These are phyloP conservation scores for Ophthalmolycus amberensis DNA, from an alignment of 2,113 vertebrate species.

Conservation along the genomic window DNA sequence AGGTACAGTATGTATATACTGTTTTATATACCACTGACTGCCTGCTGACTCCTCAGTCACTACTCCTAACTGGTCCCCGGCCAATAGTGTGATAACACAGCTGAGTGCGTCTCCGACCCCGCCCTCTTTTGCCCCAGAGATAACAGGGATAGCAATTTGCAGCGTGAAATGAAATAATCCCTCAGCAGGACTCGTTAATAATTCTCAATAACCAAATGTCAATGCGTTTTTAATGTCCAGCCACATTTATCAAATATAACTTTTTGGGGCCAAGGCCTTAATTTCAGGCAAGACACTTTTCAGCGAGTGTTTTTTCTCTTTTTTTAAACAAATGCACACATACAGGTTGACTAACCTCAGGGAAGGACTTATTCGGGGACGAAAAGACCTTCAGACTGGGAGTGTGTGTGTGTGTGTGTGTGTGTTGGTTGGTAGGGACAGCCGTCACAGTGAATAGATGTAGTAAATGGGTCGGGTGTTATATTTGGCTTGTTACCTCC, in stretches of 20 bases:
- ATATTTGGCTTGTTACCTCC: conserved; percentile 70
- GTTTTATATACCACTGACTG: too few relatives aligned
- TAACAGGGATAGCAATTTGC: too few relatives aligned
- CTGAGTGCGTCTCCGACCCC: too few relatives aligned
- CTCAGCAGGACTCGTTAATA: not conserved
- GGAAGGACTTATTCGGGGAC: conserved; percentile 33
- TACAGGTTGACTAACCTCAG: not conserved
- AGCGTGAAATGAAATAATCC: not conserved
- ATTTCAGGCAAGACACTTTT: not conserved
- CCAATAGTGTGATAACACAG: too few relatives aligned
- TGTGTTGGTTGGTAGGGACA: conserved; percentile 15
- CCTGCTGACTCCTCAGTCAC: too few relatives aligned
- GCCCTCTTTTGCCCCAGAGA: too few relatives aligned
- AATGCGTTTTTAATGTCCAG: not conserved
- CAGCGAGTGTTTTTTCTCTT: not conserved
- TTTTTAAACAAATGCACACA: not conserved
- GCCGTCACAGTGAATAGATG: conserved; percentile 19
- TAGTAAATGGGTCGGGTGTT: conserved; percentile 73
- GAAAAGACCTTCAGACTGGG: conserved; percentile 30
- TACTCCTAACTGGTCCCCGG: too few relatives aligned
- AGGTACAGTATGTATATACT: not conserved
- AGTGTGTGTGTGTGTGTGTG: not conserved
- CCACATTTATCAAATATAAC: not conserved
- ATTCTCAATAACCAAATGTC: not conserved
- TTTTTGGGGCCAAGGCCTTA: not conserved